These are phyloP conservation scores for human DNA, from an alignment of 2,113 vertebrate species.

Conservation along the genomic window GRCh38 chr2:235308001-235308500, in stretches of 20 bases:
- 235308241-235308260: accelerated
- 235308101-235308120: slow-evolving; percentile 84
- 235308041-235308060: slow-evolving; percentile 89
- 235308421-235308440: background rate
- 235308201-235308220: accelerated
- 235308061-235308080: slow-evolving; percentile 87
- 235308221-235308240: background rate
- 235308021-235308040: slow-evolving; percentile 86
- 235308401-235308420: accelerated
- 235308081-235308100: slow-evolving; percentile 87
- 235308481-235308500: background rate
- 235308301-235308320: background rate
- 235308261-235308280: background rate
- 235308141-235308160: slow-evolving; percentile 86
- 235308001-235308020: no score
- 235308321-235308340: background rate
- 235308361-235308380: accelerated
- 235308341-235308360: accelerated
- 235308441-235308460: background rate
- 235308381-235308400: accelerated
- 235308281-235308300: background rate
- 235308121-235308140: slow-evolving; percentile 86
- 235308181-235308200: slow-evolving; percentile 68
- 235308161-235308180: slow-evolving; percentile 84
- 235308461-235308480: background rate